Percentiles rank a stretch among this genome's conserved stretches.
phyloP scores from a whole-genome alignment of 2,113 vertebrate genomes.

The Muntiacus reevesi region DNA sequence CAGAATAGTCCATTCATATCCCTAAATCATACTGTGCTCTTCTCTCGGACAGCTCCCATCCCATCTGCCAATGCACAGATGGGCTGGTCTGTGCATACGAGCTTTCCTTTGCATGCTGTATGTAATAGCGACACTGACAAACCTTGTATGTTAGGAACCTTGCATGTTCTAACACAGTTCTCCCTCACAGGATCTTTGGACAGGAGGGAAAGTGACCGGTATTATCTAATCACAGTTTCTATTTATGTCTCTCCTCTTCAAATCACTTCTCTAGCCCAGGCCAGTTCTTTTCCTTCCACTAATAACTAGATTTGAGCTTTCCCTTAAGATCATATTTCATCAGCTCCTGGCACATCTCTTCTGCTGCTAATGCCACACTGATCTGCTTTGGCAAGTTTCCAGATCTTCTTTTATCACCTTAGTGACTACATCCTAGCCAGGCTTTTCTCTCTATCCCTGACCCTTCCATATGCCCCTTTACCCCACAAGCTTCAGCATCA shows the following conservation, averaged over 20 bases:
- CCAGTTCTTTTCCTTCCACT: not conserved
- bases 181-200: not conserved
- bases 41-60: conserved; percentile 12
- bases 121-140: not conserved
- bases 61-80: conserved; percentile 64
- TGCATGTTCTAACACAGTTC: not conserved
- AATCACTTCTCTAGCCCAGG: not conserved
- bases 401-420: conserved; percentile 43
- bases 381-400: conserved; percentile 50
- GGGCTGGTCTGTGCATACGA: not conserved
- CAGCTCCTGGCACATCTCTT: not conserved
- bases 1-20: conserved; percentile 21
- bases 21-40: conserved; percentile 42
- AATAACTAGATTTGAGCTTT: conserved; percentile 43
- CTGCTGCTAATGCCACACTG: conserved; percentile 34
- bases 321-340: conserved; percentile 56
- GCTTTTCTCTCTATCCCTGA: not conserved
- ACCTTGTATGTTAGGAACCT: not conserved
- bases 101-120: not conserved
- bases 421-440: not conserved
- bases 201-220: not conserved
- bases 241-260: conserved; percentile 4
- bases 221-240: conserved; percentile 35
- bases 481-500: not conserved
- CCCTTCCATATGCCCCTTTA: conserved; percentile 43